Base-by-base conservation (phyloP, 2,113 vertebrate species). In the Crotophaga sulcirostris region DNA sequence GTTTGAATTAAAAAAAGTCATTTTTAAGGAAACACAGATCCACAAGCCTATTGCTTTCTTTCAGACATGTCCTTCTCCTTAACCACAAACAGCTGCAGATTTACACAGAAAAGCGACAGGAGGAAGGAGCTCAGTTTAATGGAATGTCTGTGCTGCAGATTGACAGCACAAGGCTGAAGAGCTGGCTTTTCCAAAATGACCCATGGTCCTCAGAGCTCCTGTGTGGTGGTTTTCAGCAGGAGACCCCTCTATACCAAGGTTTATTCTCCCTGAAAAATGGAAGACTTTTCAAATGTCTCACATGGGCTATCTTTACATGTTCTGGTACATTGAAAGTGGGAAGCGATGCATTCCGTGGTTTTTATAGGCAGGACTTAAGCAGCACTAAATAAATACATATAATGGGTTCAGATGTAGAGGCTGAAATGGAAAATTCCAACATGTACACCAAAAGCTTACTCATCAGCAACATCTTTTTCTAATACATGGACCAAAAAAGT, bases 31-130 rank as follows among this genome's bases (percentile, higher is more conserved):
- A 70, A 44, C 34, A 59, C 62, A 7, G 17, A 58, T 16, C 13
- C 44, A 16, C 11, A 40, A 74, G 10, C 5, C 16, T 19, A 16
- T 86, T 84, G 55, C 56, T 95, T 95, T 75, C 62, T 62, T 76
- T 80, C 26, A 76, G 51, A 47, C 2, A 2, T n/a, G 44, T 60
- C 81, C 76, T 87, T 86, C 59, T 81, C 47, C 80, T 80, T 95
- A 93, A 95, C 79, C 88, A 90, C 70, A 93, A 91, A 80, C 91
- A 96, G 82, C 82, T 94, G 94, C 70, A 69, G 86, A 91, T 94
- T 80, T 93, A 64, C 95, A 95, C 78, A 93, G 33, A 96, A 85
- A 49, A 74, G 85, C n/a, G 38, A 93, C 93, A 90, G 63, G 63
- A 91, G 85, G 88, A 93, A 94, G 79, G 63, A 96, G 88, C 79